Base-by-base conservation (phyloP, 2,888 invertebrate genomes). In the Timandra comae region DNA sequence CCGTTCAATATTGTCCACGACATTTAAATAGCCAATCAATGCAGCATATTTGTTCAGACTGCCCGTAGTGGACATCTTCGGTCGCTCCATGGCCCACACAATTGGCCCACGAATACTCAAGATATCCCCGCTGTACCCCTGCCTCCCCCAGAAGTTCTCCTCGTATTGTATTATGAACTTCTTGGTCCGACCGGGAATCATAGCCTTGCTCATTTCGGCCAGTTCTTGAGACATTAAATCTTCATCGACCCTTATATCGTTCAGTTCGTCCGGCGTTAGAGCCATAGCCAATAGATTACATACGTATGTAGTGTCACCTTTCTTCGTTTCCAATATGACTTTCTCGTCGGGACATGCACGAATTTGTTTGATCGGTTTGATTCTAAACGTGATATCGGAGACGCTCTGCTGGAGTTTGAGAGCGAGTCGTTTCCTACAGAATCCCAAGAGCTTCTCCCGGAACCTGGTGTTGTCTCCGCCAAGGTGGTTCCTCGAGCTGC, bases 271-370 rank as follows among this genome's bases (percentile, higher is more conserved):
- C 1, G 85, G 85, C 33, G 62, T 65, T 29, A 85, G 35, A 5
- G 86, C 85, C 75, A 85, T 74, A 1, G 84, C 85, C 9, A 86
- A 50, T 16, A 76, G 55, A 43, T 59, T 77, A 31, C 85, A 86
- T 7, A 77, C 61, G 31, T 81, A 85, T 41, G 68, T 74, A 0
- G 63, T 72, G 3, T 75, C 78, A 1, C 78, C 80, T 44, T 71
- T 70, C 19, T 64, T 68, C 0, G 79, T 78, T 52, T 81, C 75
- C 12, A 86, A 46, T 21, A 84, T 68, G 1, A 85, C 78, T 27
- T 71, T 58, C 31, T 78, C 66, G 13, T 72, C 54, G 2, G 75
- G 52, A 41, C 68, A 62, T 1, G 65, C 64, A n/a, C 73, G 62
- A 26, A 85, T 85, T 41, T 69, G 61, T 39, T 59, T 66, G 8